Percentiles rank a stretch among this genome's conserved stretches.
phyloP scores from a whole-genome alignment of 2,797 vertebrate species.

The Pipistrellus pipistrellus region DNA sequence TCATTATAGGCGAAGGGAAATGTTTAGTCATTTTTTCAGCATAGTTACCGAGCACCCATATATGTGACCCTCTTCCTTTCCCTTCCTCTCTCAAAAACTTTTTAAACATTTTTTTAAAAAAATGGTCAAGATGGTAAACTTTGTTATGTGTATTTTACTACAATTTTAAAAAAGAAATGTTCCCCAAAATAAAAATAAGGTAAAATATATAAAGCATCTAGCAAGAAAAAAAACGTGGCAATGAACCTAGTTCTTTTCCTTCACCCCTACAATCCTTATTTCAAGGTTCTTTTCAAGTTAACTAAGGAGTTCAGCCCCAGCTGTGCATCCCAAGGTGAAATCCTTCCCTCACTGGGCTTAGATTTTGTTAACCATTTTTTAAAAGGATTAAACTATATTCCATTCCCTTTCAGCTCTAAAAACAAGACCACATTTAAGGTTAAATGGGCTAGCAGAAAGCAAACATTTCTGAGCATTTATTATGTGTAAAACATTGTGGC shows the following conservation, averaged over 20 bases:
- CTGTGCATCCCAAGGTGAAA: background rate
- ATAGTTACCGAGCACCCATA: background rate
- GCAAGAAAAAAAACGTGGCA: background rate
- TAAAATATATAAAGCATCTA: background rate
- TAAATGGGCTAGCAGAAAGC: constrained; percentile 14
- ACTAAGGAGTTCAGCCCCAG: background rate
- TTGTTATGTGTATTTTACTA: background rate
- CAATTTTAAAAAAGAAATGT: background rate
- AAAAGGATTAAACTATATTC: background rate
- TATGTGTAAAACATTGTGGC: background rate
- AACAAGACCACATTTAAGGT: background rate
- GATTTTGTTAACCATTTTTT: background rate
- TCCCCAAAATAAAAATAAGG: constrained; percentile 12
- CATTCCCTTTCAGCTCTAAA: background rate
- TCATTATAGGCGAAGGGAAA: constrained; percentile 9
- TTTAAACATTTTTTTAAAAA: background rate
- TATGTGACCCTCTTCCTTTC: background rate
- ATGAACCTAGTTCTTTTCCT: background rate
- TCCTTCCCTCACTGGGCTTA: background rate
- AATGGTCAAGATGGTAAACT: background rate
- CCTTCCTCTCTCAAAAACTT: too few relatives aligned
- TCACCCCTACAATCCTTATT: background rate
- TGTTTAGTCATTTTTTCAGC: background rate
- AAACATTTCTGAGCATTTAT: constrained; percentile 27
- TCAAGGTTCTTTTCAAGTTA: constrained; percentile 19